Conservation (phyloP, 2,797 vertebrate species). For the Eupleurogrammus muticus region DNA sequence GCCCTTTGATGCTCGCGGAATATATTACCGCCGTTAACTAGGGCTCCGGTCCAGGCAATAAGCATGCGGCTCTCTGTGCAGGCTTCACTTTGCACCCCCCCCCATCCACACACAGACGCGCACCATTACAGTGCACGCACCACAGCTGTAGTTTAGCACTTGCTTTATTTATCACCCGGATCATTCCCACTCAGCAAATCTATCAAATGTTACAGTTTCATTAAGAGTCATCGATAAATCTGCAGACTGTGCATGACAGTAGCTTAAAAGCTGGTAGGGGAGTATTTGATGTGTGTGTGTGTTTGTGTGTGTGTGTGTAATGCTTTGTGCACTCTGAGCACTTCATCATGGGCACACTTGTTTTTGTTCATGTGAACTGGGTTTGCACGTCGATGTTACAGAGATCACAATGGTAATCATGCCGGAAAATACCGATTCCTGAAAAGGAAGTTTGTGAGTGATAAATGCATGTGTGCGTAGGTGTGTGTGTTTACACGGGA, state of each 20-base stretch:
- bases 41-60: constrained; percentile 63
- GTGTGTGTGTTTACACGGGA: constrained; percentile 13
- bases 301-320: too few species aligned
- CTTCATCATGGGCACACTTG: constrained; percentile 31
- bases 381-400: not conserved
- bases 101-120: constrained; percentile 37
- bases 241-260: constrained; percentile 34
- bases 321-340: constrained; percentile 25
- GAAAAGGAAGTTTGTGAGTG: not conserved
- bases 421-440: constrained; percentile 12
- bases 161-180: constrained; percentile 61
- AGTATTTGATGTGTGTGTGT: constrained; percentile 30
- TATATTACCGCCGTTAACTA: constrained; percentile 71
- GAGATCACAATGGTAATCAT: not conserved
- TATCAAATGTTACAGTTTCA: constrained; percentile 69
- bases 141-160: constrained; percentile 20
- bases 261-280: constrained; percentile 22
- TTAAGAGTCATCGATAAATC: constrained; percentile 63
- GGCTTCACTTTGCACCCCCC: constrained; percentile 48
- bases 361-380: constrained; percentile 8
- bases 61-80: constrained; percentile 69
- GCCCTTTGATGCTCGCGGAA: constrained; percentile 76
- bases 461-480: not conserved
- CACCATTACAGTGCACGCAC: constrained; percentile 37
- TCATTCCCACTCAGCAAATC: constrained; percentile 55